Base-by-base conservation (phyloP, 2,113 vertebrate species). In the Malurus cyaneus region DNA sequence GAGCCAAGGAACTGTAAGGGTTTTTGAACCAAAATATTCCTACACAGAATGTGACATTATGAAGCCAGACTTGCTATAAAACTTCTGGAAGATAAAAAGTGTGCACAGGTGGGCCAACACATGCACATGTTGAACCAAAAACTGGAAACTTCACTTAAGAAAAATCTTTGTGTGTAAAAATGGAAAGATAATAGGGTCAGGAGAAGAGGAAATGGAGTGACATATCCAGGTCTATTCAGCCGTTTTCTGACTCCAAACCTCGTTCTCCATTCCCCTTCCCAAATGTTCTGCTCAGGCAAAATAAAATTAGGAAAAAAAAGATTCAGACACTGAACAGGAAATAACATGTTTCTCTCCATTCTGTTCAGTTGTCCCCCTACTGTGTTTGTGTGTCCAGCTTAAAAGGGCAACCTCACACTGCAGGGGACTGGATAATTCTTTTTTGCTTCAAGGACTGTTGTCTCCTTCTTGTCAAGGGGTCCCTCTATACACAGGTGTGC, bases 361-460 rank as follows among this genome's bases (percentile, higher is more conserved):
- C 12, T 44, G 4, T 49, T 53, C 15, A 9, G 2, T n/a, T 2
- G 1, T 79, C 21, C 5, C 1, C 19, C 25, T 70, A 41, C 28
- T n/a, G 17, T 41, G 18, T 42, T 80, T 54, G 2, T 42, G 21
- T 34, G 21, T n/a, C 26, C 0, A 0, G 50, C 41, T 53, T 64
- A 28, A 76, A 81, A 79, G 5, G 2, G 0, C 0, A 14, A 66
- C 12, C 5, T 76, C 24, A 25, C 1, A 0, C 12, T 47, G 11
- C 3, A 76, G 44, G 4, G 5, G 4, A 67, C 20, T 29, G 8
- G 8, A 23, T 62, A 25, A 19, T 42, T 18, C 29, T 34, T 71
- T 74, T 56, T 52, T 34, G 13, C 29, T 36, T 69, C 4, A 2
- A 19, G 20, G 7, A 47, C 16, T 24, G 7, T 24, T 66, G 20